Conservation (phyloP, 2,797 vertebrate species). For the Macrochelys suwanniensis region DNA sequence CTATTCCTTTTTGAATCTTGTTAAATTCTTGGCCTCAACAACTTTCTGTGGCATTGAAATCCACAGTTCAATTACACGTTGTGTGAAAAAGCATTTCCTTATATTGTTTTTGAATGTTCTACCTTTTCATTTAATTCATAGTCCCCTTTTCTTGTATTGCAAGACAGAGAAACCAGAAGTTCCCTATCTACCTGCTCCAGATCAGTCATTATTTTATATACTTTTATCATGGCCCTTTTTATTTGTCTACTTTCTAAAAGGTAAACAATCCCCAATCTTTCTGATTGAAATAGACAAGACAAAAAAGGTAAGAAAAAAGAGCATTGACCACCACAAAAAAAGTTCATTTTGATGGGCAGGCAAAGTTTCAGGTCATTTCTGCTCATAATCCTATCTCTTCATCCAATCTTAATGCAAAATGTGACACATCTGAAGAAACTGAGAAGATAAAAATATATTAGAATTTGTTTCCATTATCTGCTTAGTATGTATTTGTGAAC, state of each 20-base stretch:
- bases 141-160: neutral
- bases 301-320: neutral
- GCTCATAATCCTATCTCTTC: neutral
- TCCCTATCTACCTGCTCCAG: neutral
- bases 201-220: neutral
- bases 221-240: neutral
- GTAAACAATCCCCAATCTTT: neutral
- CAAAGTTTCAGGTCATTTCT: neutral
- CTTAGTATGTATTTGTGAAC: neutral
- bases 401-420: neutral
- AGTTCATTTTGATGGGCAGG: neutral
- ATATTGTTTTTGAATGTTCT: neutral
- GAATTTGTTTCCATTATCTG: fast-evolving
- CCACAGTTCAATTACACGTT: neutral
- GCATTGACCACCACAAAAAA: neutral
- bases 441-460: neutral
- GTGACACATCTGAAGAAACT: neutral
- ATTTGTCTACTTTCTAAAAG: neutral
- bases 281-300: neutral
- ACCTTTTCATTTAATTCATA: neutral
- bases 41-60: neutral
- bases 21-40: neutral
- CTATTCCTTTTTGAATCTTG: neutral
- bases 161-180: neutral
- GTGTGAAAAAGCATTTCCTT: neutral